Base-by-base conservation (phyloP, 2,113 vertebrate genomes). In the Pelvicachromis taeniatus region DNA sequence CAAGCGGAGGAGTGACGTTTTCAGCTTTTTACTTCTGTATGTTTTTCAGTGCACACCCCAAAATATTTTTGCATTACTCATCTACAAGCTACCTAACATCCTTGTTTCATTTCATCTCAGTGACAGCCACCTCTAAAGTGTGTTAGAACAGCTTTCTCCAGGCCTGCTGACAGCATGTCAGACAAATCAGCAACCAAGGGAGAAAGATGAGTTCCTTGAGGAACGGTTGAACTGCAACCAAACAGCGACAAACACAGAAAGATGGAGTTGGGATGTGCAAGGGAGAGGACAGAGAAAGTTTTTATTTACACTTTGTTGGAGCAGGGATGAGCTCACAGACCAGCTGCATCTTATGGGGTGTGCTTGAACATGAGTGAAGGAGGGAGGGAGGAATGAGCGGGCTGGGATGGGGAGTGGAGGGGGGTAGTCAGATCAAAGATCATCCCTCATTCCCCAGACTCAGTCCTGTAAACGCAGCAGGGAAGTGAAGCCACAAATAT, bases 301-400 rank as follows among this genome's bases (percentile, higher is more conserved):
- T 93, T 90, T 93, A 90, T 95, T 94, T 94, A 88, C 88, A 88
- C 55, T 87, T 78, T 4, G n/a, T 63, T 82, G 31, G 38, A 87
- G 65, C 58, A 80, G 61, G 81, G 79, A 91, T 94, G 94, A 94
- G 87, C 88, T 94, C 92, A 94, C 82, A 19, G 73, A 86, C 78
- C 95, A 96, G 94, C 94, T 96, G 96, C 82, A 78, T 93, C 84
- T 89, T 65, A 83, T 86, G 81, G 80, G 78, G 85, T 88, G 75
- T 29, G 19, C 82, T 77, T 87, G 79, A 87, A 83, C 68, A 75
- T 78, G 82, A 92, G 80, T 88, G 70, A 84, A 87, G 81, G 55
- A 61, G 75, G 87, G 55, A 80, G 26, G 52, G 53, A 86, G 87
- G 90, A 78, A 77, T 33, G 45, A 42, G 61, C 48, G 52, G 78